Base-by-base conservation (phyloP, 2,888 invertebrate genomes). In the Lasioglossum malachurum region DNA sequence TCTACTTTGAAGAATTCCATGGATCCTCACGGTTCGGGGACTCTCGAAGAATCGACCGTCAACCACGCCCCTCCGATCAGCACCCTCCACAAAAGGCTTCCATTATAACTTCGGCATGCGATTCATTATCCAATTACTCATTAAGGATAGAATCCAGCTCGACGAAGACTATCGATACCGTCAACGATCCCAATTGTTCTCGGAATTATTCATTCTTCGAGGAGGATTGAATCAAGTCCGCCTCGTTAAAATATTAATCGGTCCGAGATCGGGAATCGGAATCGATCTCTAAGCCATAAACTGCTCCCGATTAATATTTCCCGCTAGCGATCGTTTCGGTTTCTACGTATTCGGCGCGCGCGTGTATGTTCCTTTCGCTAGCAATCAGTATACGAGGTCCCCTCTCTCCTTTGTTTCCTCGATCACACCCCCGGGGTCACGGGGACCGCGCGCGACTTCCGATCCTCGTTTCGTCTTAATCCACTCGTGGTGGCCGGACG, bases 401-500 rank as follows among this genome's bases (percentile, higher is more conserved):
- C 38, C 19, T 23, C 38, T 38, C 38, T 83, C 79, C 86, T 89
- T 89, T 84, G 87, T 87, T 87, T 83, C 91, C 87, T 35, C 78
- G 80, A 80, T 87, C 83, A 49, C 85, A 57, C 74, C 69, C 77
- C 38, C 60, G 71, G 46, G 67, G n/a, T 60, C 75, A 49, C 67
- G 49, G 71, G 71, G 71, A 71, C n/a, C 71, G 69, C 83, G 69
- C 83, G 87, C 91, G 92, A 94, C 94, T 94, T 94, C 94, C 94
- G 94, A 94, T 93, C 91, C 93, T 89, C 94, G 91, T 93, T 93
- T 89, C 92, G 89, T 93, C 93, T 93, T 94, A 94, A 94, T 95
- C 93, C 94, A 92, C 92, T 87, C 84, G 87, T 83, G 83, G 77
- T 80, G 86, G 80, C 91, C 91, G 89, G 89, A 83, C 87, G 87